A percentile compares a stretch with the other conserved stretches of the same genome.
Conservation (phyloP, 1,140 invertebrate species). For the Episyrphus balteatus region DNA sequence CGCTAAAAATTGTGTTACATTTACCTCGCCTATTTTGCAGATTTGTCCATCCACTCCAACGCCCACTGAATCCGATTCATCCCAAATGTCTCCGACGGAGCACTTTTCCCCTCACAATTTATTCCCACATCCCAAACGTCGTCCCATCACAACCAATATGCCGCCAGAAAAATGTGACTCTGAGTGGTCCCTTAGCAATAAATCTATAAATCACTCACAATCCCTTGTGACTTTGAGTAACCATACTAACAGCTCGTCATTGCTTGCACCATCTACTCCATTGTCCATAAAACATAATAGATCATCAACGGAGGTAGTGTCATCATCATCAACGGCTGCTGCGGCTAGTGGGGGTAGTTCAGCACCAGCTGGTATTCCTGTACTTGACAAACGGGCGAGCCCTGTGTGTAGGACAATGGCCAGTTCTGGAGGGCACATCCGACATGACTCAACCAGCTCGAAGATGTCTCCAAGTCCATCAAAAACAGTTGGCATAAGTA, state of each 20-base stretch:
- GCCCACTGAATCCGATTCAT: conserved; percentile 22
- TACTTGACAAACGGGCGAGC: background rate
- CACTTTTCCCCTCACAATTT: background rate
- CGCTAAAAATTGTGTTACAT: too few relatives aligned
- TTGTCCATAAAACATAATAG: conserved; percentile 5
- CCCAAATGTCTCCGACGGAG: background rate
- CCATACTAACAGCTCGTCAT: conserved; percentile 30
- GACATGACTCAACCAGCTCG: conserved; percentile 1
- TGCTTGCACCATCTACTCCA: conserved; percentile 29
- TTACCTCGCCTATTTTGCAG: conserved; percentile 15
- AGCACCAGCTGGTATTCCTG: background rate
- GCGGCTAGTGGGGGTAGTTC: background rate
- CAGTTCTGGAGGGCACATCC: background rate
- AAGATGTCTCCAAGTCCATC: conserved; percentile 29
- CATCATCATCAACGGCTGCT: conserved; percentile 19
- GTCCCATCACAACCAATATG: too few relatives aligned
- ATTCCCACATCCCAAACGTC: too few relatives aligned
- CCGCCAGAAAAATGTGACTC: too few relatives aligned
- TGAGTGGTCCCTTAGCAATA: too few relatives aligned
- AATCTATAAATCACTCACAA: too few relatives aligned
- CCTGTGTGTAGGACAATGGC: too few relatives aligned
- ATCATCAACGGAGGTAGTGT: conserved; percentile 18
- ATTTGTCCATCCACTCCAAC: conserved; percentile 31
- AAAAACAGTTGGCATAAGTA: conserved; percentile 9
- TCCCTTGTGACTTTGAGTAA: background rate